Conservation (phyloP, 2,113 vertebrate species). For the Orthochromis malagaraziensis region DNA sequence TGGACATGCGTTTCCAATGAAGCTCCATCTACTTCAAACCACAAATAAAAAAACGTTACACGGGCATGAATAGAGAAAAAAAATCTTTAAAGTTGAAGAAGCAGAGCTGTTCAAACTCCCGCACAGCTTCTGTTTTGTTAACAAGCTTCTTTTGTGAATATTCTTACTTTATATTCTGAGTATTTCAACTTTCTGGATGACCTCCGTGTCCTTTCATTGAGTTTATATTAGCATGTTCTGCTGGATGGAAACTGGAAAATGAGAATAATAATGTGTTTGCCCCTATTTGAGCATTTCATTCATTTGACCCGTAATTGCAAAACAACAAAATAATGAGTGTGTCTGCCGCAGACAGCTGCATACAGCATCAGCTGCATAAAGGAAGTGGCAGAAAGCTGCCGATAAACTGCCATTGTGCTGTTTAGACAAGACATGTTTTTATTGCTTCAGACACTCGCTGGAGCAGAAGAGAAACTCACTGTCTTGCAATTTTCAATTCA, state of each 20-base stretch:
- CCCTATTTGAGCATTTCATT: constrained; percentile 11
- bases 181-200: not conserved
- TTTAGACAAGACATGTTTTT: constrained; percentile 1
- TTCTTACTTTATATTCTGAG: not conserved
- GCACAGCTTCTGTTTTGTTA: not conserved
- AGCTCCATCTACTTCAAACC: not conserved
- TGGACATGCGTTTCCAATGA: not conserved
- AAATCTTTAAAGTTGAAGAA: not conserved
- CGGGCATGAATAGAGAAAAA: not conserved
- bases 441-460: not conserved
- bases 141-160: not conserved
- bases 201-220: not conserved
- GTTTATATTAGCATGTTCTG: not conserved
- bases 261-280: constrained; percentile 13
- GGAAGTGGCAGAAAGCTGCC: not conserved
- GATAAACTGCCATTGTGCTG: not conserved
- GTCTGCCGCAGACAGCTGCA: not conserved
- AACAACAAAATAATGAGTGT: constrained; percentile 35
- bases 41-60: not conserved
- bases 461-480: constrained; percentile 9
- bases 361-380: not conserved
- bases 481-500: constrained; percentile 28
- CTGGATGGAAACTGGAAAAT: not conserved
- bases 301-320: constrained; percentile 31
- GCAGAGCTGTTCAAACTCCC: not conserved